These are phyloP conservation scores for Suillia variegata DNA, from an alignment of 2,888 invertebrate genomes.

Conservation along the genomic window DNA sequence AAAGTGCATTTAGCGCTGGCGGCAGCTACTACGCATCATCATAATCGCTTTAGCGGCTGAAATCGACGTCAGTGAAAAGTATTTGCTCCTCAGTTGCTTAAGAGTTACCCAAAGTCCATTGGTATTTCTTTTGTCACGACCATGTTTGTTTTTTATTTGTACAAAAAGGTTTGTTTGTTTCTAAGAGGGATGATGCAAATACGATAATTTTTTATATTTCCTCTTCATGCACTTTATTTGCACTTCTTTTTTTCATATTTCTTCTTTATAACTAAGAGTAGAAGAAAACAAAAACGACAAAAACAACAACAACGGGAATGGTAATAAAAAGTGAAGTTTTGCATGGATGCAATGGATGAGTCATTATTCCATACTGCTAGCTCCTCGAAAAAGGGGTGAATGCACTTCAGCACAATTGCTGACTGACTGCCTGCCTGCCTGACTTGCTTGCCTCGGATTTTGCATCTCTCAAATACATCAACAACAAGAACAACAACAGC, in stretches of 20 bases:
- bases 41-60: not conserved
- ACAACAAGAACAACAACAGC: not conserved
- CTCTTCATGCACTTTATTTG: not conserved
- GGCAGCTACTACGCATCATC: slow-evolving; percentile 17
- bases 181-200: not conserved
- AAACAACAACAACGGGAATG: slow-evolving; percentile 7
- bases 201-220: not conserved
- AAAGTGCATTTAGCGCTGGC: slow-evolving; percentile 13
- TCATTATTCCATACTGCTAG: not conserved
- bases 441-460: not conserved
- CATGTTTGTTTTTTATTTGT: too few species aligned
- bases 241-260: not conserved
- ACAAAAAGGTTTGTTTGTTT: not conserved
- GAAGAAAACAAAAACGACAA: slow-evolving; percentile 22
- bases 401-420: slow-evolving; percentile 4
- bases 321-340: slow-evolving; percentile 1
- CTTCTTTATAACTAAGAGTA: slow-evolving; percentile 20
- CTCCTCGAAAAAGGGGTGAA: slow-evolving; percentile 9
- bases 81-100: too few species aligned
- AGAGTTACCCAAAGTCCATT: slow-evolving; percentile 7
- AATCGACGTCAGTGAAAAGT: not conserved
- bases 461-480: not conserved
- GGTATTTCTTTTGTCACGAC: slow-evolving; percentile 16
- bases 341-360: not conserved
- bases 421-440: too few species aligned